Evolutionary conservation across 1,140 invertebrate genomes (phyloP).

Genomic region (Scaptomyza pallida): DNA sequence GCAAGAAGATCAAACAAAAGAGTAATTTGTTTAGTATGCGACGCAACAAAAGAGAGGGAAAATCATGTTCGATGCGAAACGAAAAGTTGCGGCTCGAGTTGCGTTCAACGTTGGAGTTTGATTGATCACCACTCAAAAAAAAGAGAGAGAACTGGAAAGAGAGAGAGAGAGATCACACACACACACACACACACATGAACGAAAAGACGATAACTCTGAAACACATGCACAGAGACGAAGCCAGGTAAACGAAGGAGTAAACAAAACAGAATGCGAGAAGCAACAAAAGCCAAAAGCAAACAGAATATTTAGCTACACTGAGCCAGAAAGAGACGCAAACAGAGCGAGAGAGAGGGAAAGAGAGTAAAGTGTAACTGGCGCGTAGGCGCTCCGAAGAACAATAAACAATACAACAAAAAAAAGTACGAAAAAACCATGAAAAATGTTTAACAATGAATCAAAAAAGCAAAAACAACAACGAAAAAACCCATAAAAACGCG

Average conservation of each 20-base stretch:
- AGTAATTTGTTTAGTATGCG: neutral
- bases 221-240: neutral
- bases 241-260: slow-evolving; percentile 29
- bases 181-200: neutral
- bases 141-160: slow-evolving; percentile 7
- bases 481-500: slow-evolving; percentile 12
- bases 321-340: neutral
- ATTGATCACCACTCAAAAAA: slow-evolving; percentile 44
- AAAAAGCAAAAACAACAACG: slow-evolving; percentile 21
- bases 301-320: neutral
- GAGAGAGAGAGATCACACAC: neutral
- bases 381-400: slow-evolving; percentile 46
- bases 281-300: slow-evolving; percentile 4
- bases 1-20: slow-evolving; percentile 21
- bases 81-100: slow-evolving; percentile 27
- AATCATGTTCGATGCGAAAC: neutral
- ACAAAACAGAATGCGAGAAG: slow-evolving; percentile 37
- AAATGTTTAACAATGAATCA: slow-evolving; percentile 39
- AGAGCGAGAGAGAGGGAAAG: slow-evolving; percentile 8
- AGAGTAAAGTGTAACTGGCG: slow-evolving; percentile 35
- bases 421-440: slow-evolving; percentile 20
- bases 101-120: slow-evolving; percentile 26
- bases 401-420: slow-evolving; percentile 43
- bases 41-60: slow-evolving; percentile 2
- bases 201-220: slow-evolving; percentile 16